phyloP scores from a whole-genome alignment of 2,888 invertebrate genomes.

The Tipula helvola region DNA sequence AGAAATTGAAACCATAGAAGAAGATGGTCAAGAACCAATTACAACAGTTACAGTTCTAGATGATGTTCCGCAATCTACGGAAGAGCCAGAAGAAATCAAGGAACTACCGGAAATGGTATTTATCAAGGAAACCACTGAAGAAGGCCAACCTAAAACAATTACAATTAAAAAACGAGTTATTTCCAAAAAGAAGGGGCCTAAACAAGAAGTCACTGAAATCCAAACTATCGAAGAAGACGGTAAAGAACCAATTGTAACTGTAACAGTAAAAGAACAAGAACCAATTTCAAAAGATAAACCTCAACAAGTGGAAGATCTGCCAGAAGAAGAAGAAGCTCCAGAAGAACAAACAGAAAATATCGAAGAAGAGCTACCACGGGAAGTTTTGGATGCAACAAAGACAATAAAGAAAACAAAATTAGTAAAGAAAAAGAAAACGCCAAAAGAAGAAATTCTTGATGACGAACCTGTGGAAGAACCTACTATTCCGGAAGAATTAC shows the following conservation, averaged over 20 bases:
- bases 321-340: conserved; percentile 24
- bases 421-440: conserved; percentile 19
- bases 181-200: conserved; percentile 29
- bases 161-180: conserved; percentile 15
- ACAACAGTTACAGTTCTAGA: conserved; percentile 22
- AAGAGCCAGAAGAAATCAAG: conserved; percentile 26
- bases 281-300: conserved; percentile 29
- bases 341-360: conserved; percentile 8
- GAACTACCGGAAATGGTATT: conserved; percentile 17
- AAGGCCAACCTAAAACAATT: conserved; percentile 19
- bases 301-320: conserved; percentile 16
- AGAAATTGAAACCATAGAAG: conserved; percentile 28
- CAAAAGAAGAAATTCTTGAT: conserved; percentile 13
- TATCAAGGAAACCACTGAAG: conserved; percentile 13
- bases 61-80: neutral
- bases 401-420: conserved; percentile 20
- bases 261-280: conserved; percentile 26
- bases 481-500: conserved; percentile 22
- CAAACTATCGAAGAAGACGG: conserved; percentile 34
- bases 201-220: conserved; percentile 29
- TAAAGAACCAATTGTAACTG: conserved; percentile 23
- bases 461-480: conserved; percentile 25
- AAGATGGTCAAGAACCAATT: conserved; percentile 27
- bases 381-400: neutral
- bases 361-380: neutral